phyloP scores from a whole-genome alignment of 2,797 vertebrate genomes.

The Acridotheres tristis region DNA sequence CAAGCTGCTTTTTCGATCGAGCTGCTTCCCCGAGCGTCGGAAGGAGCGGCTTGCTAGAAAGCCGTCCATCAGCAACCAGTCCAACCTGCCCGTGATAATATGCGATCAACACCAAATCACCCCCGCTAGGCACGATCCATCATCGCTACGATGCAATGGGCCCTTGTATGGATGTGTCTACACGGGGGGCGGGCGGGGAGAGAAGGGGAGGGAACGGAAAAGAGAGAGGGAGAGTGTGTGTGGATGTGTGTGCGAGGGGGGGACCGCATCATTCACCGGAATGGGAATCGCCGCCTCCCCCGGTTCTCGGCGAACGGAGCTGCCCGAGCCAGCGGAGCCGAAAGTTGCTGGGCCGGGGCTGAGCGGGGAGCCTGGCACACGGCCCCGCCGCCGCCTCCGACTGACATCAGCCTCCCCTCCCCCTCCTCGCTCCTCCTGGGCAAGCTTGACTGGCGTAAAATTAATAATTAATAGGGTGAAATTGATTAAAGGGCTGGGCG shows the following conservation, averaged over 20 bases:
- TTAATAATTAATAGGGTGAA: conserved; percentile 81
- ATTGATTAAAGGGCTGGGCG: conserved; percentile 77
- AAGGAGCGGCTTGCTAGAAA: conserved; percentile 78
- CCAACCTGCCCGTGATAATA: conserved; percentile 85
- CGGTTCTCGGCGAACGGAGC: background rate
- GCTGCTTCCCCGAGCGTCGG: conserved; percentile 65
- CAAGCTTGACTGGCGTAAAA: conserved; percentile 77
- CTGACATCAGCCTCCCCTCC: conserved; percentile 65
- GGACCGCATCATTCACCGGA: background rate
- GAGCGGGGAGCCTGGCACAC: conserved; percentile 25
- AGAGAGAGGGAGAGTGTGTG: background rate
- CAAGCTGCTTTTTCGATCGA: conserved; percentile 61
- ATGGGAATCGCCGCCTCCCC: conserved; percentile 20
- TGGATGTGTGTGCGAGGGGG: background rate
- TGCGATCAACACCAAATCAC: conserved; percentile 86
- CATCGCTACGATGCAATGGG: conserved; percentile 75
- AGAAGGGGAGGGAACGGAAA: conserved; percentile 41
- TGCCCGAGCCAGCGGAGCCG: conserved; percentile 16
- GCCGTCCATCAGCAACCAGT: conserved; percentile 84
- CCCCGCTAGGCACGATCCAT: conserved; percentile 83
- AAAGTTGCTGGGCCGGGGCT: conserved; percentile 45
- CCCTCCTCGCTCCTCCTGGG: conserved; percentile 62
- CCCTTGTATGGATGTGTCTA: conserved; percentile 72
- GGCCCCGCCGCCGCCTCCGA: conserved; percentile 33
- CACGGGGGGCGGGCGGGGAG: conserved; percentile 44